Base-by-base conservation (phyloP, 2,888 invertebrate genomes). In the Drosophila buzzatii region DNA sequence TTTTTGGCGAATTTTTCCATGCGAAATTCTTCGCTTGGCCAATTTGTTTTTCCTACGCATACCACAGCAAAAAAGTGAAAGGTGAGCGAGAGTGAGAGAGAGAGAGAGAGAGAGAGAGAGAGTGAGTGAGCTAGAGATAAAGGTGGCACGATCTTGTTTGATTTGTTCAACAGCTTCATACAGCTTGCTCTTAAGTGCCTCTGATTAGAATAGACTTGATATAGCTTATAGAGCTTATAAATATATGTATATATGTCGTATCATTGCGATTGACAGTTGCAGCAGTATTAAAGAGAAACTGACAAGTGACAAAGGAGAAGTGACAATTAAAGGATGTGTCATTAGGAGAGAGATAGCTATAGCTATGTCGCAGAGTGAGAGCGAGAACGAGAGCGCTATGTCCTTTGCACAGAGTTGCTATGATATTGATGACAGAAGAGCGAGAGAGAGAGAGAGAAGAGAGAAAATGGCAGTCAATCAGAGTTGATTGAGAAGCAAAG, bases 1-100 rank as follows among this genome's bases (percentile, higher is more conserved):
- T 10, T 82, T 64, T 82, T 80, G 69, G 78, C 81, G 57, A 85
- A 88, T 81, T 85, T 81, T 82, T 79, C 73, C 72, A 71, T 68
- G 55, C 41, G 69, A 69, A 49, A 49, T 49, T 49, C n/a, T 64
- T n/a, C n/a, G n/a, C 49, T 39, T 27, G 5, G 12, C 35, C 14
- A 20, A 49, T 44, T 53, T 42, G 20, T 39, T 58, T 52, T 52
- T 76, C 51, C 44, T 69, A 35, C 73, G 66, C 75, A 51, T 51
- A 35, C 55, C 66, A 27, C 27, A 27, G 27, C 23, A 27, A 77
- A 57, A 56, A 41, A 45, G 57, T 31, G 52, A 33, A 31, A 23
- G 47, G 44, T 44, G 33, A 10, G 16, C 16, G 20, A 16, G 16
- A 3, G n/a, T 23, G 35, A 0, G 23, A 33, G 18, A 41, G 41